Evolutionary conservation across 1,140 invertebrate species (phyloP).

Genomic region (Batillaria attramentaria): DNA sequence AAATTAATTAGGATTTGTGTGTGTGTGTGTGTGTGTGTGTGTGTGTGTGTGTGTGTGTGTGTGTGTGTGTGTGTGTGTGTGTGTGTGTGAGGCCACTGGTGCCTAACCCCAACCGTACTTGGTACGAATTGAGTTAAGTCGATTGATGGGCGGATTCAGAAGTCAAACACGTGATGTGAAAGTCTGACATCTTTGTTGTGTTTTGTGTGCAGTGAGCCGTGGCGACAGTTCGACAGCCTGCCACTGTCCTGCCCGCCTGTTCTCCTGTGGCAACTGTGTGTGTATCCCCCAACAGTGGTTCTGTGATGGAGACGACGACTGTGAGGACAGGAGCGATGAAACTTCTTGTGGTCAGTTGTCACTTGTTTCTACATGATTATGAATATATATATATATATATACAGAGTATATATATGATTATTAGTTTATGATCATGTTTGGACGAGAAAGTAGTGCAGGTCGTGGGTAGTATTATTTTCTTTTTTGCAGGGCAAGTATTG

Average conservation of each 20-base stretch:
- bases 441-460: too few species aligned
- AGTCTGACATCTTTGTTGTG: not conserved
- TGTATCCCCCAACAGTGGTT: conserved; percentile 72
- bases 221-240: conserved; percentile 21
- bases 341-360: conserved; percentile 45
- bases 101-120: not conserved
- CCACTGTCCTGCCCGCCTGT: conserved; percentile 47
- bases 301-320: conserved; percentile 76
- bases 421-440: not conserved
- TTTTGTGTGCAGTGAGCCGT: conserved; percentile 26
- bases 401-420: not conserved
- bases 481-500: too few species aligned
- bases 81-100: not conserved
- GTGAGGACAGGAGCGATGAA: conserved; percentile 75
- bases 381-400: not conserved
- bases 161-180: not conserved
- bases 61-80: conserved; percentile 8
- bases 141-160: not conserved
- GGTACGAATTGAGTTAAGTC: not conserved
- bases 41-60: conserved; percentile 28
- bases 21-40: not conserved
- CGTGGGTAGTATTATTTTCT: too few species aligned
- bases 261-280: conserved; percentile 56
- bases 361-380: not conserved
- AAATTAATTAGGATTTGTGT: not conserved